Conservation (phyloP, 2,113 vertebrate genomes). For the Tragelaphus buxtoni region DNA sequence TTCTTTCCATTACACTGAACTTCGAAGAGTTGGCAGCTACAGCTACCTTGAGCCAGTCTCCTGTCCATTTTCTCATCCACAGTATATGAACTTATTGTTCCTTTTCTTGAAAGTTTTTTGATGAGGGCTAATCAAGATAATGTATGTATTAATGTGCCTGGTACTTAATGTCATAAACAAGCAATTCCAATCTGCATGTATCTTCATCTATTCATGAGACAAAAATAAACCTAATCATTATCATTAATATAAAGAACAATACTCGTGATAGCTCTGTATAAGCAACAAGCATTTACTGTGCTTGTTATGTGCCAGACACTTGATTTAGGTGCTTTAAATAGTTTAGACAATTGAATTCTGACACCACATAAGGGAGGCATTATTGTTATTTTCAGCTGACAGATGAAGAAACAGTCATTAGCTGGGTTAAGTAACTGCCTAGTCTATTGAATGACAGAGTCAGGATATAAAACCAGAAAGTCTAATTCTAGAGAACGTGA, state of each 20-base stretch:
- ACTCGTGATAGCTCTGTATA: background rate
- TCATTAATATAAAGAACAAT: background rate
- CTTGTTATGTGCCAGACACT: background rate
- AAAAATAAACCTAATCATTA: constrained; percentile 17
- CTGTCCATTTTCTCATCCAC: background rate
- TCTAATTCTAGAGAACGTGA: background rate
- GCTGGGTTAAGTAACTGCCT: background rate
- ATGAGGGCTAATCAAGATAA: background rate
- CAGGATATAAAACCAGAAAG: background rate
- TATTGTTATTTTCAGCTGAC: background rate
- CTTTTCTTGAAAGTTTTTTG: background rate
- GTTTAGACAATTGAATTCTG: background rate
- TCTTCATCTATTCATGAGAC: background rate
- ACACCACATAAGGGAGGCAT: background rate
- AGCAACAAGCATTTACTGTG: background rate
- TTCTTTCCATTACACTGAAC: background rate
- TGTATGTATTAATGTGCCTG: background rate
- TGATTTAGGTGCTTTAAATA: background rate
- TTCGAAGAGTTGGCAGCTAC: background rate
- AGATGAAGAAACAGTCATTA: background rate
- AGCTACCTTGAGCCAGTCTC: background rate
- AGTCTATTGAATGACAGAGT: background rate
- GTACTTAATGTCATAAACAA: background rate
- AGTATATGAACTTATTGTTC: background rate
- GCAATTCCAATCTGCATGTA: background rate